Conservation (phyloP, 2,888 invertebrate species). For the Philereme vetulata region DNA sequence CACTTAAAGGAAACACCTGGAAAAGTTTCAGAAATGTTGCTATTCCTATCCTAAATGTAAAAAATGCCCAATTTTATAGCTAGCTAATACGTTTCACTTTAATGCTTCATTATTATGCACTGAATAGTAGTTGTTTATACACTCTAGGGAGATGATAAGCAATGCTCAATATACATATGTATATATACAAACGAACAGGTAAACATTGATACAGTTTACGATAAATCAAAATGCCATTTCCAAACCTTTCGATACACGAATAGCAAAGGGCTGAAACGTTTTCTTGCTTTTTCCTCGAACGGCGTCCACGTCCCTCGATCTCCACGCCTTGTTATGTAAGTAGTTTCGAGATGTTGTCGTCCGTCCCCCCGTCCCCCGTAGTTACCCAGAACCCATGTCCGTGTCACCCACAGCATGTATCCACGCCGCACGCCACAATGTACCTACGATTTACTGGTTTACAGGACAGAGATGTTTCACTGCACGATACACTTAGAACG, state of each 20-base stretch:
- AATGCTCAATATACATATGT: no score
- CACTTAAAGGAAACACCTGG: slow-evolving; percentile 19
- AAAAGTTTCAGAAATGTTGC: slow-evolving; percentile 21
- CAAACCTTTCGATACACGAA: slow-evolving; percentile 12
- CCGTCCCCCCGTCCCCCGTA: slow-evolving; percentile 50
- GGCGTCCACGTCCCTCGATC: slow-evolving; percentile 16
- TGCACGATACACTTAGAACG: slow-evolving; percentile 29
- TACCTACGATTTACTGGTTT: slow-evolving; percentile 22
- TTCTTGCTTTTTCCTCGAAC: slow-evolving; percentile 26
- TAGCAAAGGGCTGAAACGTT: slow-evolving; percentile 24
- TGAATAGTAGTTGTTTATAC: background rate
- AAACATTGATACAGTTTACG: background rate
- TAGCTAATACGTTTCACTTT: no score
- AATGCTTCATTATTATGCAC: no score
- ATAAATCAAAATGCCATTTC: slow-evolving; percentile 16
- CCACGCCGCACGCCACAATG: slow-evolving; percentile 48
- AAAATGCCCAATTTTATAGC: no score
- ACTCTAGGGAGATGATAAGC: slow-evolving; percentile 1
- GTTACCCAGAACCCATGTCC: slow-evolving; percentile 48
- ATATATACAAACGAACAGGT: background rate
- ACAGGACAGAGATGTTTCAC: slow-evolving; percentile 22
- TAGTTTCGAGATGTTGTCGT: slow-evolving; percentile 68
- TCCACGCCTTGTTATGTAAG: slow-evolving; percentile 56
- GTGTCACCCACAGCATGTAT: slow-evolving; percentile 54
- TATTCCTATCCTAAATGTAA: background rate